Percentiles rank a stretch among this genome's conserved stretches.
Evolutionary conservation across 2,888 invertebrate genomes (phyloP).

Genomic region (Plemyria rubiginata): DNA sequence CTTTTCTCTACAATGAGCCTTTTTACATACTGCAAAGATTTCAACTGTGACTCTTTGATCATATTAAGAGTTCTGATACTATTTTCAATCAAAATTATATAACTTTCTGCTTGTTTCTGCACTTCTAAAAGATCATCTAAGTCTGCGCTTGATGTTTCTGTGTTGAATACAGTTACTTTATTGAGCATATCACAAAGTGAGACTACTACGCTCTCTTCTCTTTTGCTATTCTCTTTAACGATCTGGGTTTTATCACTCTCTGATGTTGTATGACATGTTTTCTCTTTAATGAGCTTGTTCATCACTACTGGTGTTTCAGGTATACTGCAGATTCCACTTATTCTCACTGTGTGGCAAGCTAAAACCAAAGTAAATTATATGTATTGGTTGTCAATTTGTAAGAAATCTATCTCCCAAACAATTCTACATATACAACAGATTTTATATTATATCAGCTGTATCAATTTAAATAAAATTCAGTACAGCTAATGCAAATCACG

Average conservation of each 20-base stretch:
- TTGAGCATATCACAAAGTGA: conserved; percentile 70
- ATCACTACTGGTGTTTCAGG: conserved; percentile 63
- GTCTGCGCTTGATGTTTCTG: conserved; percentile 52
- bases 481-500: too few species aligned
- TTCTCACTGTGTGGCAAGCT: conserved; percentile 58
- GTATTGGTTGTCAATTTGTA: too few species aligned
- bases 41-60: conserved; percentile 61
- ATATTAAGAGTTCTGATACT: conserved; percentile 55
- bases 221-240: conserved; percentile 53
- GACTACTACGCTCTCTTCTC: conserved; percentile 71
- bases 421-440: too few species aligned
- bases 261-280: too few species aligned
- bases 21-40: conserved; percentile 57
- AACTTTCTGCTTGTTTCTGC: conserved; percentile 57
- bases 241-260: too few species aligned
- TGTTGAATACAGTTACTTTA: conserved; percentile 61
- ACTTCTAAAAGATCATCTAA: conserved; percentile 60
- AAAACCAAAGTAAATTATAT: conserved; percentile 32
- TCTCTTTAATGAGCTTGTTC: too few species aligned
- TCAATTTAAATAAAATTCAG: too few species aligned
- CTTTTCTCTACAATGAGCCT: conserved; percentile 60
- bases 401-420: too few species aligned
- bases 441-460: too few species aligned
- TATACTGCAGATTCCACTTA: conserved; percentile 71
- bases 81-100: conserved; percentile 63